These are phyloP conservation scores for Chaetura pelagica DNA, from an alignment of 2,113 vertebrate species.

Conservation along the genomic window DNA sequence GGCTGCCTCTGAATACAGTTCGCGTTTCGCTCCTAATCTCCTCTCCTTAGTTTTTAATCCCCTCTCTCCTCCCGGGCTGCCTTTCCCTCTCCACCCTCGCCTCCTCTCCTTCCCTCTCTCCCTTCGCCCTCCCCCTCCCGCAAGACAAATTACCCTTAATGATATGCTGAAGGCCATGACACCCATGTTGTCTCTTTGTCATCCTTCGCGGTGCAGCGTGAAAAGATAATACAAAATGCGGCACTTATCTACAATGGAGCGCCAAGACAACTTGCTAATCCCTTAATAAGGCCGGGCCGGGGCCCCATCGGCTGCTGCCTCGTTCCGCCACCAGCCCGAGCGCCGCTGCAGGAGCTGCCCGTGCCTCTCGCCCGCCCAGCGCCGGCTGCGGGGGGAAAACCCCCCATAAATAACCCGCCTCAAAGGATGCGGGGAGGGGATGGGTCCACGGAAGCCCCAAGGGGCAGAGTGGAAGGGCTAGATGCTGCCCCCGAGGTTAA, in stretches of 20 bases:
- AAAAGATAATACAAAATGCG: conserved; percentile 74
- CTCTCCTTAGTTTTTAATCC: conserved; percentile 65
- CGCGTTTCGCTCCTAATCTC: conserved; percentile 61
- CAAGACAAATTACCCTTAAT: conserved; percentile 76
- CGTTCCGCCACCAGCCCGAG: conserved; percentile 56
- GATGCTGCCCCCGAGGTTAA: fast-evolving
- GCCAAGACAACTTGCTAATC: conserved; percentile 76
- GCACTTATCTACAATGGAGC: conserved; percentile 78
- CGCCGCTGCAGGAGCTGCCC: neutral
- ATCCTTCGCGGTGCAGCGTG: conserved; percentile 61
- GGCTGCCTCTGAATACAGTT: conserved; percentile 52
- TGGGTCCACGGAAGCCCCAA: fast-evolving
- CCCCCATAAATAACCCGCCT: no score
- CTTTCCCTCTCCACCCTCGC: conserved; percentile 18
- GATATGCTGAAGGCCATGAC: conserved; percentile 75
- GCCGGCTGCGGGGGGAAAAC: neutral
- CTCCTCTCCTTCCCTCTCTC: conserved; percentile 27
- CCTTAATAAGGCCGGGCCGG: conserved; percentile 73
- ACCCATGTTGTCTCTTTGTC: conserved; percentile 74
- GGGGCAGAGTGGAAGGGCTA: fast-evolving
- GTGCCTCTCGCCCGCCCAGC: neutral
- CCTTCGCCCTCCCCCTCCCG: conserved; percentile 6
- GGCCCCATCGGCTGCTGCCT: conserved; percentile 62
- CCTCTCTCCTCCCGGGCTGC: conserved; percentile 32
- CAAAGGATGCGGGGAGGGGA: neutral